Base-by-base conservation (phyloP, 2,888 invertebrate genomes). In the Hofmannophila pseudospretella region DNA sequence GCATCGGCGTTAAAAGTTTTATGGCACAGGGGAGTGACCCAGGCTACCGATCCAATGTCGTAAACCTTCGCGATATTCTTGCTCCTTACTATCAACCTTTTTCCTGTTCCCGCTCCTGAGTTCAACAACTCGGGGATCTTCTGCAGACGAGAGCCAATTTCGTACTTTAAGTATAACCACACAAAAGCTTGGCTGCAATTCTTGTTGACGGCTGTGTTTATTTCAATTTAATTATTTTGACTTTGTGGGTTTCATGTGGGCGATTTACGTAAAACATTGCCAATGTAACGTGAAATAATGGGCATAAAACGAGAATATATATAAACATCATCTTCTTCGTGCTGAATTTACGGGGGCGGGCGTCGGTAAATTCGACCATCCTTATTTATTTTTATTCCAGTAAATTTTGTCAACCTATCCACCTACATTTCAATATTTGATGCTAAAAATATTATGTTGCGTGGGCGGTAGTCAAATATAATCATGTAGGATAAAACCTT, bases 61-160 rank as follows among this genome's bases (percentile, higher is more conserved):
- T 73, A 72, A 76, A 76, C 73, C 74, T 64, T 45, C 33, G 51
- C 59, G 57, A 51, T 56, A 58, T 43, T 53, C 49, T 54, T 47
- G 51, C 55, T 56, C 48, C 48, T 47, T 44, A 40, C 54, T 58
- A 61, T 65, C 65, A 59, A 54, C 23, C 23, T 60, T 50, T 61
- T 69, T 69, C 67, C 66, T 68, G 65, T 65, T 62, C 57, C 51
- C 50, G 49, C 51, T 51, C 7, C 45, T 39, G 58, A 64, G 69
- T 69, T 69, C 65, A 72, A 67, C 62, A 71, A 67, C 69, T 64
- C 63, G 57, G 52, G 45, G 52, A n/a, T 58, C 51, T 54, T 55
- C 53, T 55, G 55, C 51, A 49, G 51, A 51, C 52, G 47, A 54
- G 50, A 57, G 44, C 45, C 44, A 42, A 49, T 57, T 49, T 53